phyloP scores from a whole-genome alignment of 2,888 invertebrate genomes.

The Portevinia maculata region DNA sequence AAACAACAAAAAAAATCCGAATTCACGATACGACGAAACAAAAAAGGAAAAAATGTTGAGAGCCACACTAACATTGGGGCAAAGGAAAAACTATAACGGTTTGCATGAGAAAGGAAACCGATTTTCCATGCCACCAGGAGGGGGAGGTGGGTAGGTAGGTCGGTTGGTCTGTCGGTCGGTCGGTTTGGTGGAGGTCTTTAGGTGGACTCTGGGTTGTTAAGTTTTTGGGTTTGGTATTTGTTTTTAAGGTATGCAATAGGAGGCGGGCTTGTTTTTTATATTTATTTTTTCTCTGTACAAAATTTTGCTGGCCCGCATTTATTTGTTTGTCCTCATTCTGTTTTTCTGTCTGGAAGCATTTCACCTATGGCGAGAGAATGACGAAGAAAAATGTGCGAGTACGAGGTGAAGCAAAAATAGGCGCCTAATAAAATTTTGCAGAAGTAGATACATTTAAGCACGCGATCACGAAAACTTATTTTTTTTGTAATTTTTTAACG shows the following conservation, averaged over 20 bases:
- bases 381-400: slow-evolving; percentile 3
- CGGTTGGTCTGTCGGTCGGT: background rate
- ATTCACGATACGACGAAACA: slow-evolving; percentile 38
- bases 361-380: background rate
- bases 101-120: slow-evolving; percentile 53
- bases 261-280: slow-evolving; percentile 22
- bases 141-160: slow-evolving; percentile 27
- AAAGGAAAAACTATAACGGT: slow-evolving; percentile 61
- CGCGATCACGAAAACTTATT: slow-evolving; percentile 54
- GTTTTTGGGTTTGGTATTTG: slow-evolving; percentile 62
- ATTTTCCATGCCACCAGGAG: slow-evolving; percentile 39
- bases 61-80: slow-evolving; percentile 44
- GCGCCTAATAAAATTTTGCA: slow-evolving; percentile 46
- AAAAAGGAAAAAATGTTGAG: slow-evolving; percentile 35
- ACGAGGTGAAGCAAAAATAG: slow-evolving; percentile 39
- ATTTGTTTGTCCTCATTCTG: slow-evolving; percentile 28
- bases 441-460: slow-evolving; percentile 43
- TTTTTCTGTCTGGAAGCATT: slow-evolving; percentile 10
- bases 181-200: slow-evolving; percentile 36
- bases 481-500: background rate
- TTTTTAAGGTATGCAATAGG: slow-evolving; percentile 29
- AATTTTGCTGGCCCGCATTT: slow-evolving; percentile 43
- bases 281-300: slow-evolving; percentile 6
- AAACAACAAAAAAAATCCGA: slow-evolving; percentile 33
- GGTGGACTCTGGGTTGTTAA: slow-evolving; percentile 39